Conservation (phyloP, 2,888 invertebrate genomes). For the Dolomedes plantarius region DNA sequence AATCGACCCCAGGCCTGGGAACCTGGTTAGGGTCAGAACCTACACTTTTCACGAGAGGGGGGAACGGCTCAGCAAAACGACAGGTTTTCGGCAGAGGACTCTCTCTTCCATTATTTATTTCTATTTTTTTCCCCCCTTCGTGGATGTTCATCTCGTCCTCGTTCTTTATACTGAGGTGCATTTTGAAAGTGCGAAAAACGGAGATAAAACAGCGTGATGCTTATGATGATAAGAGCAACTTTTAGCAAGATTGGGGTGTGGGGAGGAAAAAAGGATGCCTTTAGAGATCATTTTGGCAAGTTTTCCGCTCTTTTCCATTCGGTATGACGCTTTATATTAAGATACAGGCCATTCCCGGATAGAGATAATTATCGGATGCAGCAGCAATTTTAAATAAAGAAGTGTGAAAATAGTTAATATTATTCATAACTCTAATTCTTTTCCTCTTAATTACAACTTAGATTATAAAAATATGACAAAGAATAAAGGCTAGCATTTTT, state of each 20-base stretch:
- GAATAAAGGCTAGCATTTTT: too few relatives aligned
- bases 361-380: too few relatives aligned
- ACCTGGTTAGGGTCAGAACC: constrained; percentile 58
- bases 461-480: too few relatives aligned
- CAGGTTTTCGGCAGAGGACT: constrained; percentile 52
- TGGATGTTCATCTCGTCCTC: background rate
- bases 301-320: too few relatives aligned
- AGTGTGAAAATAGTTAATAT: too few relatives aligned
- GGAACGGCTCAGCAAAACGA: constrained; percentile 28
- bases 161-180: background rate
- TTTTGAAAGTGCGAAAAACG: constrained; percentile 59
- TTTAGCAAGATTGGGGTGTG: constrained; percentile 31
- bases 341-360: too few relatives aligned
- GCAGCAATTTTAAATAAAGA: too few relatives aligned
- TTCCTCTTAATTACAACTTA: too few relatives aligned
- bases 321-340: too few relatives aligned
- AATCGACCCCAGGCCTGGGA: constrained; percentile 68
- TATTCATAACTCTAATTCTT: too few relatives aligned
- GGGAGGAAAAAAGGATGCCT: background rate
- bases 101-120: constrained; percentile 15
- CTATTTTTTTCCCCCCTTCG: constrained; percentile 32
- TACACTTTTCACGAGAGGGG: constrained; percentile 17
- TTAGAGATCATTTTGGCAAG: too few relatives aligned
- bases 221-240: background rate
- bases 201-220: constrained; percentile 41